Percentiles rank a stretch among this genome's conserved stretches.
Evolutionary conservation across 2,888 invertebrate species (phyloP).

Genomic region (Blera fallax): DNA sequence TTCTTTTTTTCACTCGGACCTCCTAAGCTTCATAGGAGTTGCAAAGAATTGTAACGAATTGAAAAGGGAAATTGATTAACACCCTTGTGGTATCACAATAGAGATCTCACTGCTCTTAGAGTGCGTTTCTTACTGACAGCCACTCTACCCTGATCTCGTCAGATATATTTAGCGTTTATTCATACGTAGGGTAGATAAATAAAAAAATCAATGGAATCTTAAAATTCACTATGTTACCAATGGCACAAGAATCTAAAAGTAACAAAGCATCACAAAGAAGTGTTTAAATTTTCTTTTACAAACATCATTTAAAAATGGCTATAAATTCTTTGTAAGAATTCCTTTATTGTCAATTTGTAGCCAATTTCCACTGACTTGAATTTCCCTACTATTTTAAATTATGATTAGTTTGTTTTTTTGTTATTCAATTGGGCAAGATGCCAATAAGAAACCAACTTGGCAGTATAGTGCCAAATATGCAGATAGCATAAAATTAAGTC

Average conservation of each 20-base stretch:
- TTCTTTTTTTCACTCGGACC: no score
- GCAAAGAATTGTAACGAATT: no score
- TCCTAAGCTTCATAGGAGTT: no score
- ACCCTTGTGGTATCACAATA: no score
- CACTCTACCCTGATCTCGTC: no score
- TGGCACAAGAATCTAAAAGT: background rate
- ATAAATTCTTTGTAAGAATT: background rate
- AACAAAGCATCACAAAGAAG: background rate
- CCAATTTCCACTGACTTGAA: constrained; percentile 33
- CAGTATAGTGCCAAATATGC: constrained; percentile 56
- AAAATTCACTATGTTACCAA: no score
- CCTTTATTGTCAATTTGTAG: constrained; percentile 41
- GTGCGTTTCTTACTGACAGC: no score
- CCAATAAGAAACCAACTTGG: constrained; percentile 31
- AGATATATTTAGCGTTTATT: no score
- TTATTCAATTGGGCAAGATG: constrained; percentile 38
- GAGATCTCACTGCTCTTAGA: no score
- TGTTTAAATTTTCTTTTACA: background rate
- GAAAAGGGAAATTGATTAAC: no score
- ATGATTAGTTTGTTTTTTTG: constrained; percentile 42
- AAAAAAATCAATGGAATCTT: no score
- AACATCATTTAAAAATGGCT: background rate
- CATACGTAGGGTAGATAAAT: no score
- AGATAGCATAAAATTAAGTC: constrained; percentile 68
- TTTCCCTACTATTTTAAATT: constrained; percentile 16